Percentiles rank a stretch among this genome's conserved stretches.
Evolutionary conservation across 1,140 invertebrate species (phyloP).

Genomic region (Pantala flavescens): DNA sequence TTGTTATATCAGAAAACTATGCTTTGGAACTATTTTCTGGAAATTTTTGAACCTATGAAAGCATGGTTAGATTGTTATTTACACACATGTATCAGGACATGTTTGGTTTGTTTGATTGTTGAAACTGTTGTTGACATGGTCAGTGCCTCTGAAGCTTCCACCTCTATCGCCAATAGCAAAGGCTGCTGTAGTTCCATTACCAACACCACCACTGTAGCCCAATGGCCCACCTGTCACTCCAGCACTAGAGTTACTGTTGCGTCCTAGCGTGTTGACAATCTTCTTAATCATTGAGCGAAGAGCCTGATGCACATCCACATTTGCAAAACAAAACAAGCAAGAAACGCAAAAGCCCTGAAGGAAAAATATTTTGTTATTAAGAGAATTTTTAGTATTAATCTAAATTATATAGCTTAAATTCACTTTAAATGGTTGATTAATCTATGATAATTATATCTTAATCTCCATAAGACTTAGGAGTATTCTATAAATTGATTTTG

Average conservation of each 20-base stretch:
- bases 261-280: neutral
- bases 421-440: neutral
- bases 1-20: no score
- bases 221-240: neutral
- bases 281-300: slow-evolving; percentile 14
- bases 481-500: neutral
- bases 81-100: neutral
- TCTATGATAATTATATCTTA: neutral
- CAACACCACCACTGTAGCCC: neutral
- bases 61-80: neutral
- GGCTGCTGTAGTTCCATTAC: neutral
- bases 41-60: no score
- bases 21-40: no score
- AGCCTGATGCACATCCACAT: slow-evolving; percentile 39
- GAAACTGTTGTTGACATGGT: neutral
- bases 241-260: neutral
- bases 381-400: neutral
- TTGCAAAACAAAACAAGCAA: slow-evolving; percentile 49
- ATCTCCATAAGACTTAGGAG: neutral
- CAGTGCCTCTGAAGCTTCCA: neutral
- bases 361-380: slow-evolving; percentile 23
- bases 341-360: slow-evolving; percentile 44
- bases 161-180: neutral
- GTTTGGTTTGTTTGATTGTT: neutral
- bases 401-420: neutral